Percentiles rank a stretch among this genome's conserved stretches.
Conservation (phyloP, 2,888 invertebrate genomes). For the Caradrina clavipalpis region DNA sequence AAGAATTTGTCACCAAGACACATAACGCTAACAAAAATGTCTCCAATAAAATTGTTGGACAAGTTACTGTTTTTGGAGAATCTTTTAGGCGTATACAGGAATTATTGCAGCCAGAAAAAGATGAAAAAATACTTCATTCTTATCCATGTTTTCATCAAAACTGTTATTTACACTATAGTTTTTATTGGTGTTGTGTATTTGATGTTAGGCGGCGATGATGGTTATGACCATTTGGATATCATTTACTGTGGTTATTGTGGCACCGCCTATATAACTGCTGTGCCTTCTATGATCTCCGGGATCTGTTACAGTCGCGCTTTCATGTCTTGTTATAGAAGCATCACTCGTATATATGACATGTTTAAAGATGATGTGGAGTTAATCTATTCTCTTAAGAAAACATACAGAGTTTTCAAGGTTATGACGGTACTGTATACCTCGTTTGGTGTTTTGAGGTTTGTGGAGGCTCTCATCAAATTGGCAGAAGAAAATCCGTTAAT, state of each 20-base stretch:
- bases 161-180: background rate
- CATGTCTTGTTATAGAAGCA: conserved; percentile 3
- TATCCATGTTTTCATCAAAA: background rate
- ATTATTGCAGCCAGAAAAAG: background rate
- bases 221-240: background rate
- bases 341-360: background rate
- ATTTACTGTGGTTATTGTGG: background rate
- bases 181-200: background rate
- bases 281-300: background rate
- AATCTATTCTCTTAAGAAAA: background rate
- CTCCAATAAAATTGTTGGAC: background rate
- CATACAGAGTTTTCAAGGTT: background rate
- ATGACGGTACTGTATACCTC: background rate
- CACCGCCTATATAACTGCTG: background rate
- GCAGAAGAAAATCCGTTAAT: background rate
- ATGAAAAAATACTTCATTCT: background rate
- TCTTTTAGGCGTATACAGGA: conserved; percentile 12
- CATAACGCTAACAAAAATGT: conserved; percentile 1
- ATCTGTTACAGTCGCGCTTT: conserved; percentile 17
- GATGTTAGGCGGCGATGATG: background rate
- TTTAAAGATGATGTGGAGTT: conserved; percentile 18
- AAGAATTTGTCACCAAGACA: background rate
- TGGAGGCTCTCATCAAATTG: background rate
- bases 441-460: background rate
- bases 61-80: conserved; percentile 8